A percentile compares a stretch with the other conserved stretches of the same genome.
These are phyloP conservation scores for Trichoplax adhaerens DNA, from an alignment of 37 sponge, comb jelly and placozoan species.

Conservation along the genomic window DNA sequence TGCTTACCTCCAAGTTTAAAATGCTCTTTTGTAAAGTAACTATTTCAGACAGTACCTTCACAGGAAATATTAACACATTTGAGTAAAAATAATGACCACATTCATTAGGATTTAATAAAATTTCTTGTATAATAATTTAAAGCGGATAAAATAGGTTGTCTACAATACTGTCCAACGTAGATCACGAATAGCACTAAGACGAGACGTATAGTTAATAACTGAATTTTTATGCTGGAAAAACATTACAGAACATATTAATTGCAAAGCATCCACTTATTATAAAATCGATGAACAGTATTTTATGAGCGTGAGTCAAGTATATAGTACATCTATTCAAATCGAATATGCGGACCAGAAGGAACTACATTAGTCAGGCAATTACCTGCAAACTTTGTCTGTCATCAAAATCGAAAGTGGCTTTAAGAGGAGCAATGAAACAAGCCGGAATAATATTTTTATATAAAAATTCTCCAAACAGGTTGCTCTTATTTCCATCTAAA, in stretches of 20 bases:
- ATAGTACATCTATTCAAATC: neutral
- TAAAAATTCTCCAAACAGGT: conserved; percentile 31
- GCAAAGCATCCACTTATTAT: conserved; percentile 7
- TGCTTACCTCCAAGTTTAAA: conserved; percentile 13
- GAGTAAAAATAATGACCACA: neutral
- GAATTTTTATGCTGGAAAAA: conserved; percentile 3
- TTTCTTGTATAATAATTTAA: no score
- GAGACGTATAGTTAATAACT: no score
- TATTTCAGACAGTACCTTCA: conserved; percentile 31
- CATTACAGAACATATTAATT: neutral
- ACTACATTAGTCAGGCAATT: neutral
- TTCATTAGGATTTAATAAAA: no score
- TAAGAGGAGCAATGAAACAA: conserved; percentile 54
- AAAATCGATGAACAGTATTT: neutral
- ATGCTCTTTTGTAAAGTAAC: conserved; percentile 27
- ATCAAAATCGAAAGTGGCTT: conserved; percentile 41
- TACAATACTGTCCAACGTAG: no score
- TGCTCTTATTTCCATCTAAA: conserved; percentile 20
- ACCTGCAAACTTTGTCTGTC: conserved; percentile 53
- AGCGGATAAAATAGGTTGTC: no score
- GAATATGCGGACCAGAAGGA: no score
- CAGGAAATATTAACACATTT: neutral
- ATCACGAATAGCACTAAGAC: no score
- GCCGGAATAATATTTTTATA: conserved; percentile 60
- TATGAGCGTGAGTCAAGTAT: neutral